Evolutionary conservation across 2,888 invertebrate genomes (phyloP).

Genomic region (Lepidocyrtinus sp.): DNA sequence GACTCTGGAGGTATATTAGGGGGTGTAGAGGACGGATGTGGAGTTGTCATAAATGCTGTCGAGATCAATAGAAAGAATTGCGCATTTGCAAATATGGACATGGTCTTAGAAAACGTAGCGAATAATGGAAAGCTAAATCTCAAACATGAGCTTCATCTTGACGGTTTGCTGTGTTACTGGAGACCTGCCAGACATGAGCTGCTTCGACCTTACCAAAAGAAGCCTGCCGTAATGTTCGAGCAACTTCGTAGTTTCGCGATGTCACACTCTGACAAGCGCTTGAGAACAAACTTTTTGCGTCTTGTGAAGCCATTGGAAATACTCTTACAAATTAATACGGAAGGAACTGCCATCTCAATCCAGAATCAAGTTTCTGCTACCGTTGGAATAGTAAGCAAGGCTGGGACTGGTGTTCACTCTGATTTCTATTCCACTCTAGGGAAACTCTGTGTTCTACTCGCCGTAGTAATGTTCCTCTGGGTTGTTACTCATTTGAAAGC

Average conservation of each 20-base stretch:
- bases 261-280: not conserved
- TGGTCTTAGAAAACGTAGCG: not conserved
- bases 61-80: not conserved
- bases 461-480: not conserved
- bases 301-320: not conserved
- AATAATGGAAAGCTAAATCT: not conserved
- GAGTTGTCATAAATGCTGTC: not conserved
- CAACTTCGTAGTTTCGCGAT: not conserved
- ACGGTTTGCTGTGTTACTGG: not conserved
- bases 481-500: not conserved
- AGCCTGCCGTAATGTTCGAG: not conserved
- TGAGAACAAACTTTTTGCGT: not conserved
- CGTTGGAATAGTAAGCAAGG: not conserved
- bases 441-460: not conserved
- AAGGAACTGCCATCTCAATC: not conserved
- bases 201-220: not conserved
- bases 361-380: not conserved
- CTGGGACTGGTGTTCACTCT: no score
- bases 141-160: not conserved
- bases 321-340: not conserved
- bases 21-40: not conserved
- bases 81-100: not conserved
- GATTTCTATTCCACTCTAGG: not conserved
- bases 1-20: no score
- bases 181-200: slow-evolving; percentile 22